phyloP scores from a whole-genome alignment of 2,888 invertebrate species.

The Apotomis turbidana region DNA sequence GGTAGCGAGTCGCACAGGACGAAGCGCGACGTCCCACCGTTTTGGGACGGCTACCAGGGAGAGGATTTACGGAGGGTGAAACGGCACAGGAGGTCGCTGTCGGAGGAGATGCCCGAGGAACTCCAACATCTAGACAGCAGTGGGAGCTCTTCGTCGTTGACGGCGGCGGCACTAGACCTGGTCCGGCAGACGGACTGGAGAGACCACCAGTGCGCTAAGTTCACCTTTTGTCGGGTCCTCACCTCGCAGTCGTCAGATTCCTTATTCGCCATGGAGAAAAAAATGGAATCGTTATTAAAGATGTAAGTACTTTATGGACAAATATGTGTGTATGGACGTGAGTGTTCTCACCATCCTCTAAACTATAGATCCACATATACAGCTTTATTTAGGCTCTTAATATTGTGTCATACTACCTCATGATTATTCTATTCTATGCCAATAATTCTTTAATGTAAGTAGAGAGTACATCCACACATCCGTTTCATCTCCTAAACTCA shows the following conservation, averaged over 20 bases:
- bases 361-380: too few relatives aligned
- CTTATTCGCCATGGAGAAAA: slow-evolving; percentile 90
- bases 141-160: slow-evolving; percentile 61
- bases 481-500: not conserved
- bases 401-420: too few relatives aligned
- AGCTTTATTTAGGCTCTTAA: too few relatives aligned
- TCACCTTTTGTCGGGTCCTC: slow-evolving; percentile 90
- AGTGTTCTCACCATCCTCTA: too few relatives aligned
- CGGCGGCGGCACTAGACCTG: slow-evolving; percentile 74
- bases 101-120: slow-evolving; percentile 73
- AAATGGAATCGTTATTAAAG: slow-evolving; percentile 88
- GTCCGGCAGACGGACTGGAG: slow-evolving; percentile 86
- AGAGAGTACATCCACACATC: too few relatives aligned
- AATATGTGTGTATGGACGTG: too few relatives aligned
- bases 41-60: slow-evolving; percentile 58
- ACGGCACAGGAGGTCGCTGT: slow-evolving; percentile 66
- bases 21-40: slow-evolving; percentile 65
- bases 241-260: slow-evolving; percentile 87
- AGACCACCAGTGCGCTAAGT: slow-evolving; percentile 90
- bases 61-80: slow-evolving; percentile 58
- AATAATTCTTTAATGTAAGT: too few relatives aligned
- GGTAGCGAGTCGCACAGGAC: slow-evolving; percentile 60
- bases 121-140: slow-evolving; percentile 67
- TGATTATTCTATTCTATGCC: too few relatives aligned
- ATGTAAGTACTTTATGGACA: slow-evolving; percentile 84